phyloP scores from a whole-genome alignment of 2,888 invertebrate genomes.

The Gymnoscelis rufifasciata region DNA sequence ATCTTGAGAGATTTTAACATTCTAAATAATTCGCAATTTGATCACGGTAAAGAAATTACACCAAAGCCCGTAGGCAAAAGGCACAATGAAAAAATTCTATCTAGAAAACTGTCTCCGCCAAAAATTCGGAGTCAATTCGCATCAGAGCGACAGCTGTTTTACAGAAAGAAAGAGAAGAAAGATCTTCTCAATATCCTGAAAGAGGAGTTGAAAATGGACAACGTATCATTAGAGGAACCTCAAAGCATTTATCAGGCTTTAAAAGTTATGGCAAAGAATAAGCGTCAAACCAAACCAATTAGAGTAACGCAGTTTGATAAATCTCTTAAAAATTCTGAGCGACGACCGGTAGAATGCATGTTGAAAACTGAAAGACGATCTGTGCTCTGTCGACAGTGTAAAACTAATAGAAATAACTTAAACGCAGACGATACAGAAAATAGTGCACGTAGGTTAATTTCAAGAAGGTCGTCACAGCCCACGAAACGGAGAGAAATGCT shows the following conservation, averaged over 20 bases:
- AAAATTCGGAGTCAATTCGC: too few relatives aligned
- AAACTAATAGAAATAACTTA: slow-evolving; percentile 13
- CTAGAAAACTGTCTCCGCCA: slow-evolving; percentile 3
- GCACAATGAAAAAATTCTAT: too few relatives aligned
- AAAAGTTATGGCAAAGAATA: slow-evolving; percentile 49
- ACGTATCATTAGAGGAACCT: slow-evolving; percentile 39
- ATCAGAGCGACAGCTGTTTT: slow-evolving; percentile 8
- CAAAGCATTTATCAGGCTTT: slow-evolving; percentile 51
- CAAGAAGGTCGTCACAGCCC: not conserved
- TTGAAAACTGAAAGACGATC: slow-evolving; percentile 37
- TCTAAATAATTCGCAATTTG: slow-evolving; percentile 16
- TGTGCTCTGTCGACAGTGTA: slow-evolving; percentile 22
- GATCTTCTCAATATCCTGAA: slow-evolving; percentile 45
- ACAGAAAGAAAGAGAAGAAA: slow-evolving; percentile 36
- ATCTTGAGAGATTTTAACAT: not conserved
- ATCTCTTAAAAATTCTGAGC: not conserved
- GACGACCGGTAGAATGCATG: slow-evolving; percentile 31
- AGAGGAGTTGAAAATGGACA: slow-evolving; percentile 40
- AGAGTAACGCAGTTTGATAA: slow-evolving; percentile 19
- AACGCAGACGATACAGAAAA: slow-evolving; percentile 6
- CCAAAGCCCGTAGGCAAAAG: not conserved
- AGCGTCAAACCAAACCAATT: slow-evolving; percentile 24
- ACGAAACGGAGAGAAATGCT: not conserved
- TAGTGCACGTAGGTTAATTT: not conserved
- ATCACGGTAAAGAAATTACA: not conserved